phyloP scores from a whole-genome alignment of 2,888 invertebrate species.

The Limnephilus auricula region DNA sequence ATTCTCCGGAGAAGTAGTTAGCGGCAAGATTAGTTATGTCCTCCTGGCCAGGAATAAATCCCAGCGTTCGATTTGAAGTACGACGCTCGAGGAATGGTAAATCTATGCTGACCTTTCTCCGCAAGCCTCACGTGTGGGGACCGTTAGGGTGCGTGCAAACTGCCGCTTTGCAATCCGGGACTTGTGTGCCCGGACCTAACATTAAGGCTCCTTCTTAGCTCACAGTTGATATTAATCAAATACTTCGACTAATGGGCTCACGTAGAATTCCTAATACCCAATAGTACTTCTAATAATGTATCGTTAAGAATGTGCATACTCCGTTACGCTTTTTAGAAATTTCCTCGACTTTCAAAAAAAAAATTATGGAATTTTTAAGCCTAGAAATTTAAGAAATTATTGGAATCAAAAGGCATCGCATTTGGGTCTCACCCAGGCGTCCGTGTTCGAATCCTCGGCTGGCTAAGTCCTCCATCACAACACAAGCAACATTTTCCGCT shows the following conservation, averaged over 20 bases:
- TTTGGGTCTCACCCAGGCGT: too few species aligned
- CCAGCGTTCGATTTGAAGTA: slow-evolving; percentile 49
- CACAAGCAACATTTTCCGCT: too few species aligned
- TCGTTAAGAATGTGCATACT: neutral
- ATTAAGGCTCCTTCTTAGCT: neutral
- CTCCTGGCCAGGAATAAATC: slow-evolving; percentile 49
- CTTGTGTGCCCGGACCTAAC: neutral
- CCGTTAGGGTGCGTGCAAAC: slow-evolving; percentile 40
- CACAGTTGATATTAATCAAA: neutral
- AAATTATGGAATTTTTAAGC: too few species aligned
- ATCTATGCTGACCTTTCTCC: slow-evolving; percentile 54
- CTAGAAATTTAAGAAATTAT: too few species aligned
- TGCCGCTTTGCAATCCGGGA: neutral
- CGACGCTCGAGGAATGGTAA: slow-evolving; percentile 32
- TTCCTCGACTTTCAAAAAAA: too few species aligned
- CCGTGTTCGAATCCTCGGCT: too few species aligned
- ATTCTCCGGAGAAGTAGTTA: neutral
- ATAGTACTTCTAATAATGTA: neutral
- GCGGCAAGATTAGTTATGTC: slow-evolving; percentile 52
- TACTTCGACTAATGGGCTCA: neutral
- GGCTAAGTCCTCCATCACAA: too few species aligned
- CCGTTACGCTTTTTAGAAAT: too few species aligned
- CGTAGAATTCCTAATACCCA: neutral
- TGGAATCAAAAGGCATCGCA: too few species aligned
- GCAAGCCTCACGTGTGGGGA: slow-evolving; percentile 20